These are phyloP conservation scores for Schlechtendalia chinensis DNA, from an alignment of 1,140 invertebrate species.

Conservation along the genomic window DNA sequence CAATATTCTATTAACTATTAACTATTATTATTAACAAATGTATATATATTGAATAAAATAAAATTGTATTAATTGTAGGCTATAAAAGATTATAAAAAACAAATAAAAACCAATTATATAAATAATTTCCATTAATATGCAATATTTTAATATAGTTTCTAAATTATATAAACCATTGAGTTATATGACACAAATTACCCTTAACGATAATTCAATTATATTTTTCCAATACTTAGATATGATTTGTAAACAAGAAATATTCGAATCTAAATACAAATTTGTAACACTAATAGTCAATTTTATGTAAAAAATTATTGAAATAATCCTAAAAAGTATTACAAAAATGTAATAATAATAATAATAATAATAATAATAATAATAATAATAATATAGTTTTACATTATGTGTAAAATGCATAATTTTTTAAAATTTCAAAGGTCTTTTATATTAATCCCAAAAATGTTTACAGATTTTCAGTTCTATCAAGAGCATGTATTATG, in stretches of 20 bases:
- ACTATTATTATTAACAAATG: slow-evolving; percentile 13
- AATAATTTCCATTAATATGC: slow-evolving; percentile 9
- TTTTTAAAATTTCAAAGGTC: slow-evolving; percentile 9
- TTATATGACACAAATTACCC: slow-evolving; percentile 20
- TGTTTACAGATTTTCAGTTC: slow-evolving; percentile 13
- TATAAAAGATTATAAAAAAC: slow-evolving; percentile 12
- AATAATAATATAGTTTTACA: background rate
- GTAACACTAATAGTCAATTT: background rate
- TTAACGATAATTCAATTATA: slow-evolving; percentile 19
- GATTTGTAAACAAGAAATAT: background rate
- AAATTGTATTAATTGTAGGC: background rate
- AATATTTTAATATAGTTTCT: slow-evolving; percentile 5
- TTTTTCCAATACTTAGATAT: background rate
- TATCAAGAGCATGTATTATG: slow-evolving; percentile 6
- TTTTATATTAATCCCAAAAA: background rate
- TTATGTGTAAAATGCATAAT: background rate
- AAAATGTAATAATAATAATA: slow-evolving; percentile 1
- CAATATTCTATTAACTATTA: slow-evolving; percentile 14
- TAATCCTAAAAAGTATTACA: slow-evolving; percentile 3
- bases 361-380: background rate
- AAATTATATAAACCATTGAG: slow-evolving; percentile 17
- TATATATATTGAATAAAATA: slow-evolving; percentile 12
- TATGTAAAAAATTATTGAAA: background rate
- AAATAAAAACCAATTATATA: slow-evolving; percentile 11
- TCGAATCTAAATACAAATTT: background rate